phyloP scores from a whole-genome alignment of 2,797 vertebrate species.

The Sebastes minor region DNA sequence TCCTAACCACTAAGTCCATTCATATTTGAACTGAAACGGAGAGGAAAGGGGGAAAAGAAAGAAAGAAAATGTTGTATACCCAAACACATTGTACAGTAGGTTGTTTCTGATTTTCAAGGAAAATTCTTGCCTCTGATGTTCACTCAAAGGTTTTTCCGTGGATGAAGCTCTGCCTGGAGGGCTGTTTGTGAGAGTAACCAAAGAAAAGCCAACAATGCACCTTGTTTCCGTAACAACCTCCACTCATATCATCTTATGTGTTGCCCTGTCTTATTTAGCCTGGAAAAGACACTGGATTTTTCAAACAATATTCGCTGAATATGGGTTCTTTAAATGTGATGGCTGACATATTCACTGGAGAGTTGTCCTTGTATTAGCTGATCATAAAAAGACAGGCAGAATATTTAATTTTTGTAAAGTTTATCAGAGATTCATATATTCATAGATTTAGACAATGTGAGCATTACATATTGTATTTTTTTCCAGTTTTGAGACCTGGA shows the following conservation, averaged over 20 bases:
- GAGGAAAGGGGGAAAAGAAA: not conserved
- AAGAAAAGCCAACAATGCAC: constrained; percentile 9
- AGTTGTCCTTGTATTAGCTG: not conserved
- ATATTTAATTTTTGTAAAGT: not conserved
- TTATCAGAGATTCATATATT: not conserved
- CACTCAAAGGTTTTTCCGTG: constrained; percentile 10
- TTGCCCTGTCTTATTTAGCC: not conserved
- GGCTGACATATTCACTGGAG: not conserved
- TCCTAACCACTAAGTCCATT: not conserved
- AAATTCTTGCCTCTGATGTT: constrained; percentile 13
- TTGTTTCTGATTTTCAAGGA: not conserved
- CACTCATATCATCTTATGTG: not conserved
- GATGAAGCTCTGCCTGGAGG: not conserved
- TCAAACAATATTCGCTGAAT: not conserved
- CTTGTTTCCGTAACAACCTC: constrained; percentile 4
- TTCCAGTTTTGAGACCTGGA: not conserved
- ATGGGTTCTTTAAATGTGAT: not conserved
- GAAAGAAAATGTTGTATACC: not conserved
- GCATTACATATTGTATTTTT: not conserved
- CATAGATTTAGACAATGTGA: not conserved
- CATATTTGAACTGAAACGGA: not conserved
- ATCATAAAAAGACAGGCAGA: not conserved
- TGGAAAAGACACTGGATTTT: not conserved
- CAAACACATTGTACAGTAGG: not conserved
- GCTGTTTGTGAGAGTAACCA: not conserved